Conservation (phyloP, 2,797 vertebrate species). For the Mycteria americana region DNA sequence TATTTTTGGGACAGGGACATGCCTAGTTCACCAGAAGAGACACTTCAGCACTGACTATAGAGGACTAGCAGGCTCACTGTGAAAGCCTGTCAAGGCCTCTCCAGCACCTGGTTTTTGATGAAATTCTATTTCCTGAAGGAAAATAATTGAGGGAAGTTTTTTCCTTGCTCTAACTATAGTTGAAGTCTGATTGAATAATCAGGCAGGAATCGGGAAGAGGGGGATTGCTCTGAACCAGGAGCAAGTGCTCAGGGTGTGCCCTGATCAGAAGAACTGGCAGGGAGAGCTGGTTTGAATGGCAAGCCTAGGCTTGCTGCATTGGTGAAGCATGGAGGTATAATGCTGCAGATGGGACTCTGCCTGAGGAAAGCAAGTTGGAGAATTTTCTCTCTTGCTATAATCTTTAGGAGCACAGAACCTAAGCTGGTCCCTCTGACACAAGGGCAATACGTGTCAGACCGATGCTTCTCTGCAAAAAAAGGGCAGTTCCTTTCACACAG, state of each 20-base stretch:
- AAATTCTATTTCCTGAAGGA: neutral
- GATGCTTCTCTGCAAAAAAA: neutral
- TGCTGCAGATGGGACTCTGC: neutral
- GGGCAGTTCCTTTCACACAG: neutral
- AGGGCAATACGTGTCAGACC: neutral
- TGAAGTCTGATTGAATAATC: neutral
- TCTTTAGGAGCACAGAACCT: neutral
- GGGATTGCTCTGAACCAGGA: neutral
- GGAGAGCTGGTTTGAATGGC: neutral
- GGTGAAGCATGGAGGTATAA: neutral
- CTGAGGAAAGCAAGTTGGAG: neutral
- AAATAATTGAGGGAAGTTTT: neutral
- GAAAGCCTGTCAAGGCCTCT: neutral
- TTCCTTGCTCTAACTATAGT: neutral
- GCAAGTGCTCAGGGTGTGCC: neutral
- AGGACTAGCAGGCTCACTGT: neutral
- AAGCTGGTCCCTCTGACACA: neutral
- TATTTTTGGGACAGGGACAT: neutral
- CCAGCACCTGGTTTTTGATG: rapidly evolving
- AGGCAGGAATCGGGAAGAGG: neutral
- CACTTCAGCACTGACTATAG: neutral
- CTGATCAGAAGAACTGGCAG: neutral
- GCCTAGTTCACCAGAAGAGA: neutral
- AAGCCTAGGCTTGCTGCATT: neutral
- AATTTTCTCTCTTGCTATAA: neutral